A percentile compares a stretch with the other conserved stretches of the same genome.
Evolutionary conservation across 1,140 invertebrate genomes (phyloP).

Genomic region (Bombus sibiricus): DNA sequence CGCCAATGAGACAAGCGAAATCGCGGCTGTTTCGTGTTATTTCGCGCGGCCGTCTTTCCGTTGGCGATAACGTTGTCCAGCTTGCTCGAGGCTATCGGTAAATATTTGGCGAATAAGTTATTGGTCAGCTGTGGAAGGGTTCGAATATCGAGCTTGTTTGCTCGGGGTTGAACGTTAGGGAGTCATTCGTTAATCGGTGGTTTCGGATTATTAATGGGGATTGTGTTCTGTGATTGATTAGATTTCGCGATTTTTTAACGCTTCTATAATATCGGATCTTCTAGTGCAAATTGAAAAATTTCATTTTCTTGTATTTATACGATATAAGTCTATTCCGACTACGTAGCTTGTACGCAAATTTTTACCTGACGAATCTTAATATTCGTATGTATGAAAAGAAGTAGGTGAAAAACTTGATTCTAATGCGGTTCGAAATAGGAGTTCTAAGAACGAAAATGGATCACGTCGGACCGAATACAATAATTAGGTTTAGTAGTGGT

Average conservation of each 20-base stretch:
- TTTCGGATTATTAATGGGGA: neutral
- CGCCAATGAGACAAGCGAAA: neutral
- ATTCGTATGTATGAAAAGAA: no score
- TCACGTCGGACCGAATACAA: no score
- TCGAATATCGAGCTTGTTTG: neutral
- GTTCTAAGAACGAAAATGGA: no score
- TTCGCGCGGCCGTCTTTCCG: neutral
- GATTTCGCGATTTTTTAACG: neutral
- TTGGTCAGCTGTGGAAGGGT: neutral
- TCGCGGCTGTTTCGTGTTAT: neutral
- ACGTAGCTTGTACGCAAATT: no score
- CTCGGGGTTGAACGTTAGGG: neutral
- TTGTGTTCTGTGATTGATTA: neutral
- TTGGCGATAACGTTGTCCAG: neutral
- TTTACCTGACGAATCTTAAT: no score
- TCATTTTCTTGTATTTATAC: neutral
- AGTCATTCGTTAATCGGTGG: neutral
- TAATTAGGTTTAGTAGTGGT: no score
- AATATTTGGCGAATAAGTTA: neutral
- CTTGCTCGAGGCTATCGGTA: neutral
- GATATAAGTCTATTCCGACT: no score
- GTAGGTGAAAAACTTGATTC: neutral
- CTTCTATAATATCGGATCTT: no score
- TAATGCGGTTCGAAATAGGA: no score
- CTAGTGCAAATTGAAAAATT: rapidly evolving